A percentile compares a stretch with the other conserved stretches of the same genome.
Evolutionary conservation across 2,797 vertebrate species (phyloP).

Genomic region (Mus caroli): DNA sequence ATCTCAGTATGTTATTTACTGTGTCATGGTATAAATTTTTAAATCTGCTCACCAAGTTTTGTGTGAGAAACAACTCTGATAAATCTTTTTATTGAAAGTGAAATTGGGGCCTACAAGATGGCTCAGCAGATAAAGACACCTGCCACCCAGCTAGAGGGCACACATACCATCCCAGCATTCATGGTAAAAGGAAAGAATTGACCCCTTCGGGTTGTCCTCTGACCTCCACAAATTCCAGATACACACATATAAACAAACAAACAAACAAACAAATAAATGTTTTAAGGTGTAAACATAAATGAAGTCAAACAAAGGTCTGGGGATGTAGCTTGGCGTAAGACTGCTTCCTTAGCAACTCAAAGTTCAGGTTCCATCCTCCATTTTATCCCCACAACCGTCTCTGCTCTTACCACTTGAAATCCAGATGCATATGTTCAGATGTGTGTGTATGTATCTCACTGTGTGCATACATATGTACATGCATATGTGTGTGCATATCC

Average conservation of each 20-base stretch:
- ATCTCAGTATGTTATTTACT: slow-evolving; percentile 36
- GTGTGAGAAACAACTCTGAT: slow-evolving; percentile 1
- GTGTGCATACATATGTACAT: neutral
- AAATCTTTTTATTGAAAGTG: slow-evolving; percentile 49
- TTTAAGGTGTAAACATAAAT: neutral
- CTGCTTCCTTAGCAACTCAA: neutral
- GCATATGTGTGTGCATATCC: neutral
- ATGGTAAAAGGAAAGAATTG: neutral
- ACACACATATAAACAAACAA: neutral
- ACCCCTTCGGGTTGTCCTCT: neutral
- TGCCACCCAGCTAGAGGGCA: neutral
- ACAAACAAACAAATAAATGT: neutral
- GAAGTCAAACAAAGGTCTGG: neutral
- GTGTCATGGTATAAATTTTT: neutral
- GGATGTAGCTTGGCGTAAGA: neutral
- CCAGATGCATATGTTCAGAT: neutral
- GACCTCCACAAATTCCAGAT: neutral
- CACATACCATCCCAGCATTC: too few relatives aligned
- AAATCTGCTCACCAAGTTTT: slow-evolving; percentile 17
- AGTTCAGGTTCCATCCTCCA: neutral
- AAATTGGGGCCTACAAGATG: neutral
- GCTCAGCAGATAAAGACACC: neutral
- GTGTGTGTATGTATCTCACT: neutral
- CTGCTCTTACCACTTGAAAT: neutral
- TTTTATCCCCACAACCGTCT: too few relatives aligned